Percentiles rank a stretch among this genome's conserved stretches.
phyloP scores from a whole-genome alignment of 2,113 vertebrate genomes.

The Chinchilla lanigera region DNA sequence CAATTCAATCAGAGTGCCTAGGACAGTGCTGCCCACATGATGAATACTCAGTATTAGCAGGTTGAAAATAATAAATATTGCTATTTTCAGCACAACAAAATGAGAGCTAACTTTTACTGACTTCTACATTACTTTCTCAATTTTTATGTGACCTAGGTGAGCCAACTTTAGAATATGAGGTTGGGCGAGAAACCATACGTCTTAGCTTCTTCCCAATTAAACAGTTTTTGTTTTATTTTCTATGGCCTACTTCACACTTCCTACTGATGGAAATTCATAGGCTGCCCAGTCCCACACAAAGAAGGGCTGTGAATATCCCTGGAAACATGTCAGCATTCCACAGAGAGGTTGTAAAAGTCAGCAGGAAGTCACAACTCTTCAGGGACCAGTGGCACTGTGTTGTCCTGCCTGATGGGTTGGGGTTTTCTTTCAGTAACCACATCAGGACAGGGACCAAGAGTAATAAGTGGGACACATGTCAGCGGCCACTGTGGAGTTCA shows the following conservation, averaged over 20 bases:
- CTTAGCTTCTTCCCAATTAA: background rate
- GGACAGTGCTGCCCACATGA: background rate
- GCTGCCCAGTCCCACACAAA: background rate
- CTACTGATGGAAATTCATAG: background rate
- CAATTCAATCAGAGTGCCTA: background rate
- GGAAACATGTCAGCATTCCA: background rate
- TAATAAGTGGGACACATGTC: conserved; percentile 29
- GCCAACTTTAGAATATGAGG: background rate
- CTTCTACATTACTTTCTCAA: background rate
- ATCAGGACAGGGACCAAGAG: conserved; percentile 23
- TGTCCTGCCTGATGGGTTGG: background rate
- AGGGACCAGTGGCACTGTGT: background rate
- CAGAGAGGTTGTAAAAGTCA: conserved; percentile 31
- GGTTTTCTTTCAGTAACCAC: conserved; percentile 62
- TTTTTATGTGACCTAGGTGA: background rate
- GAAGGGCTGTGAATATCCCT: background rate
- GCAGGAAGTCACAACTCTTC: background rate
- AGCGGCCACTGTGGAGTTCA: conserved; percentile 66
- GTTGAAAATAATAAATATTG: background rate
- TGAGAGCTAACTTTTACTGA: background rate
- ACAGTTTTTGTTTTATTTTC: background rate
- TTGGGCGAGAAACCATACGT: background rate
- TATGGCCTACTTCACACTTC: background rate
- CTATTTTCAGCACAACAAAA: background rate
- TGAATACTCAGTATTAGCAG: background rate